Evolutionary conservation across 2,797 vertebrate genomes (phyloP).

Genomic region (Protosalanx chinensis): DNA sequence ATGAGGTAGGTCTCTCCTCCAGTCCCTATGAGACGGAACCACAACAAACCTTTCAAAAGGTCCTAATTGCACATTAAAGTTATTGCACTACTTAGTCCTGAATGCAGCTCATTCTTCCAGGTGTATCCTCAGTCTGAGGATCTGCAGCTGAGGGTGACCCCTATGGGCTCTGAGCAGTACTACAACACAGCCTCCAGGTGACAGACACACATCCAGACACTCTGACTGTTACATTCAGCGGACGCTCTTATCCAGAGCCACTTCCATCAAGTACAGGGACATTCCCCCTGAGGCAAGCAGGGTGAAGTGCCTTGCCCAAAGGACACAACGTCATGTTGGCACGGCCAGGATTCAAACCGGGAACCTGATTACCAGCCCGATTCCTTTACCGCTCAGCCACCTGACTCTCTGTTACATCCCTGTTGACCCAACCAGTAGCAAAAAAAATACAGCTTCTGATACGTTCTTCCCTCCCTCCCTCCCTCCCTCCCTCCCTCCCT

Average conservation of each 20-base stretch:
- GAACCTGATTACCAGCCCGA: too few relatives aligned
- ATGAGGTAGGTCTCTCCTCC: conserved; percentile 68
- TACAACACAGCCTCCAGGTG: neutral
- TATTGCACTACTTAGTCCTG: too few relatives aligned
- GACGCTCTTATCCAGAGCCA: too few relatives aligned
- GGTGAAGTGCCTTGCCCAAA: too few relatives aligned
- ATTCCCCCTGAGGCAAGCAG: too few relatives aligned
- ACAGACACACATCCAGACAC: neutral
- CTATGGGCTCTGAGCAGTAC: conserved; percentile 77
- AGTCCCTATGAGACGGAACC: neutral
- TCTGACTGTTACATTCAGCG: neutral
- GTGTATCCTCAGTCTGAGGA: conserved; percentile 76
- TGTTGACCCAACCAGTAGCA: conserved; percentile 4
- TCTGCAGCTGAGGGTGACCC: conserved; percentile 76
- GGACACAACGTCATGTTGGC: too few relatives aligned
- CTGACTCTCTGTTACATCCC: conserved; percentile 12
- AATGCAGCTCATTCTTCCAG: conserved; percentile 5
- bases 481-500: neutral
- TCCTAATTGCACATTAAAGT: neutral
- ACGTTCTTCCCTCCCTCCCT: neutral
- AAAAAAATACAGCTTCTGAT: neutral
- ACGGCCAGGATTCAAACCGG: too few relatives aligned
- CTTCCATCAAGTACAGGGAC: too few relatives aligned
- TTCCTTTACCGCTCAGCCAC: too few relatives aligned
- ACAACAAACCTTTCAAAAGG: neutral